These are phyloP conservation scores for Dinoponera quadriceps DNA, from an alignment of 1,140 invertebrate species.

Conservation along the genomic window DNA sequence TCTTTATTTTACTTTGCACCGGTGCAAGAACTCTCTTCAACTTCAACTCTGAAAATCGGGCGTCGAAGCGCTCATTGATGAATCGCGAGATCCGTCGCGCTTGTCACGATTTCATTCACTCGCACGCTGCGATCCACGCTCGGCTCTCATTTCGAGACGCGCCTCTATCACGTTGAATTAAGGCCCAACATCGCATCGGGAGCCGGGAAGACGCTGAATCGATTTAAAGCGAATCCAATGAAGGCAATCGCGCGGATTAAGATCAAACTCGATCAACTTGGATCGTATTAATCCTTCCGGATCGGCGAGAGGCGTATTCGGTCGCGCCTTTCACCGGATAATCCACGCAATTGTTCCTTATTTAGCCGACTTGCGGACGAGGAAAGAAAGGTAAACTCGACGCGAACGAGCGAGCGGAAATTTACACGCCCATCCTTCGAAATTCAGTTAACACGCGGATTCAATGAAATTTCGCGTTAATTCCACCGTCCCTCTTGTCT, in stretches of 20 bases:
- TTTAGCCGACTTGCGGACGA: not conserved
- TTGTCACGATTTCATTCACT: too few relatives aligned
- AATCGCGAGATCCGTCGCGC: too few relatives aligned
- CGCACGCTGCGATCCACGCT: too few relatives aligned
- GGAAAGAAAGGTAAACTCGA: not conserved
- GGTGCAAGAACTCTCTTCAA: too few relatives aligned
- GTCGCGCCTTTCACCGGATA: not conserved
- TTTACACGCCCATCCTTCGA: constrained; percentile 7
- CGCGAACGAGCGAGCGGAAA: not conserved
- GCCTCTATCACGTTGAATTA: too few relatives aligned
- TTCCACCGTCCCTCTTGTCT: constrained; percentile 7
- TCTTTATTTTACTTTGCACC: too few relatives aligned
- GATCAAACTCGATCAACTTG: not conserved
- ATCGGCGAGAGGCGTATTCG: not conserved
- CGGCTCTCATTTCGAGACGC: too few relatives aligned
- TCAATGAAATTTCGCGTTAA: constrained; percentile 20
- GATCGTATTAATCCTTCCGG: constrained; percentile 4
- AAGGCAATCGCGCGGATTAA: not conserved
- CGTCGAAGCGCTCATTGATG: too few relatives aligned
- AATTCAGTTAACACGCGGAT: constrained; percentile 15
- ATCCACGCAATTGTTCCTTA: not conserved
- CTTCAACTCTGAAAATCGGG: too few relatives aligned
- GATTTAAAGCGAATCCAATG: not conserved
- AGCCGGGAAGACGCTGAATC: not conserved
- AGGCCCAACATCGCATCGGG: not conserved